Percentiles rank a stretch among this genome's conserved stretches.
These are phyloP conservation scores for Glomeris maerens DNA, from an alignment of 1,140 invertebrate species.

Conservation along the genomic window DNA sequence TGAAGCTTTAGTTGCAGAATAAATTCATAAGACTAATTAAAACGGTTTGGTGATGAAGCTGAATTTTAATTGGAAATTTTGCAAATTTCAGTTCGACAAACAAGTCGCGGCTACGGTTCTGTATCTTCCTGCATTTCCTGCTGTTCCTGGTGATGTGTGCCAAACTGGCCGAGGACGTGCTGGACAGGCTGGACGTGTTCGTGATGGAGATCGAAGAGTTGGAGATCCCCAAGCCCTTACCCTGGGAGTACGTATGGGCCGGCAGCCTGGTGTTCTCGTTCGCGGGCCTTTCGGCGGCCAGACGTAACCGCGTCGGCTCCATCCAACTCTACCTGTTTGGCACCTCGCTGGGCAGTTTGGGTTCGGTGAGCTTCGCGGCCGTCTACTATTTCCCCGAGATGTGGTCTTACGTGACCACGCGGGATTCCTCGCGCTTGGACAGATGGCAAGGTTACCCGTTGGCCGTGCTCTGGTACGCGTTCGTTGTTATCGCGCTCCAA, in stretches of 20 bases:
- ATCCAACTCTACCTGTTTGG: constrained; percentile 71
- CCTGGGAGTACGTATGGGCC: constrained; percentile 93
- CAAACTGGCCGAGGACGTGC: constrained; percentile 77
- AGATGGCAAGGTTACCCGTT: constrained; percentile 67
- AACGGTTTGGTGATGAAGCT: constrained; percentile 2
- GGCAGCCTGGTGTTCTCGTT: constrained; percentile 69
- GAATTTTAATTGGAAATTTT: background rate
- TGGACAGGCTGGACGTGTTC: constrained; percentile 83
- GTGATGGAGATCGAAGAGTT: constrained; percentile 85
- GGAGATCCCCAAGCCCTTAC: constrained; percentile 72
- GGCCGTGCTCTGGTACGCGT: constrained; percentile 84
- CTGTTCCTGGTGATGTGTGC: constrained; percentile 79
- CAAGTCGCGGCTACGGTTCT: constrained; percentile 80
- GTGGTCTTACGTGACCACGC: constrained; percentile 56
- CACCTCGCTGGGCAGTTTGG: constrained; percentile 53
- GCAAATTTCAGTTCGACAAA: constrained; percentile 66
- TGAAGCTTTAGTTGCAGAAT: constrained; percentile 3
- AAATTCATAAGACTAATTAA: constrained; percentile 9
- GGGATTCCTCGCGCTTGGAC: constrained; percentile 22
- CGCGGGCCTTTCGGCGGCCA: constrained; percentile 68
- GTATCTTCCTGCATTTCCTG: constrained; percentile 81
- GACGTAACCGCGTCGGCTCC: constrained; percentile 60
- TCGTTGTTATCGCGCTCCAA: constrained; percentile 73
- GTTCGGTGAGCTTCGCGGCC: constrained; percentile 61
- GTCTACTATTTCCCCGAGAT: constrained; percentile 70